Percentiles rank a stretch among this genome's conserved stretches.
Conservation (phyloP, 2,888 invertebrate genomes). For the Gastracanthus pulcherrimus region DNA sequence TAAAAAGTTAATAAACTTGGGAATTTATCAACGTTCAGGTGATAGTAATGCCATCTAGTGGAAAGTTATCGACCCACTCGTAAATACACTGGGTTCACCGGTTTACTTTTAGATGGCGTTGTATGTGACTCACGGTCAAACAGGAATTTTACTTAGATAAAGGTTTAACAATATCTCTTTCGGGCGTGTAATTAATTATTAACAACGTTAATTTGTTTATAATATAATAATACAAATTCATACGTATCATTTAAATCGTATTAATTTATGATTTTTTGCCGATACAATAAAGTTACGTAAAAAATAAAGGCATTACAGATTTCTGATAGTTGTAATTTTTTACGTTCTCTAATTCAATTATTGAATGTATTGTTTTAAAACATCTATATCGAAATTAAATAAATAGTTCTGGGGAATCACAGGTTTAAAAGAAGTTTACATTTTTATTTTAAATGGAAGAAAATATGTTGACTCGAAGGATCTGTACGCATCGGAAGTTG, state of each 20-base stretch:
- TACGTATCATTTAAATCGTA: no score
- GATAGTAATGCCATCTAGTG: conserved; percentile 35
- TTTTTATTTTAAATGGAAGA: background rate
- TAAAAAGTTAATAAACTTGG: background rate
- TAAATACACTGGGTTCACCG: background rate
- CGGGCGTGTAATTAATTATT: no score
- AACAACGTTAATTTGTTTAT: no score
- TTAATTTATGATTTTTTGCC: no score
- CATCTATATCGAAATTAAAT: background rate
- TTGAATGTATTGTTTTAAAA: background rate
- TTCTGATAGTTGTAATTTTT: no score
- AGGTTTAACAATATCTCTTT: no score
- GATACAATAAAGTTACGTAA: no score
- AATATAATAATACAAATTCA: no score
- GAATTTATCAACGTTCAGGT: conserved; percentile 9
- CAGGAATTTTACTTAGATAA: conserved; percentile 34
- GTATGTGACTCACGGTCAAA: background rate
- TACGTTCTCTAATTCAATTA: no score
- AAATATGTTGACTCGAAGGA: conserved; percentile 4
- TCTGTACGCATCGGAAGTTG: background rate
- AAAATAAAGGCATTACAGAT: no score
- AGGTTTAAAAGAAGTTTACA: background rate
- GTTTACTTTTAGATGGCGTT: conserved; percentile 13
- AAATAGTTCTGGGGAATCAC: no score
- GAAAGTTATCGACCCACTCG: conserved; percentile 19